Evolutionary conservation across 2,113 vertebrate species (phyloP).

Genomic region (Notechis scutatus): DNA sequence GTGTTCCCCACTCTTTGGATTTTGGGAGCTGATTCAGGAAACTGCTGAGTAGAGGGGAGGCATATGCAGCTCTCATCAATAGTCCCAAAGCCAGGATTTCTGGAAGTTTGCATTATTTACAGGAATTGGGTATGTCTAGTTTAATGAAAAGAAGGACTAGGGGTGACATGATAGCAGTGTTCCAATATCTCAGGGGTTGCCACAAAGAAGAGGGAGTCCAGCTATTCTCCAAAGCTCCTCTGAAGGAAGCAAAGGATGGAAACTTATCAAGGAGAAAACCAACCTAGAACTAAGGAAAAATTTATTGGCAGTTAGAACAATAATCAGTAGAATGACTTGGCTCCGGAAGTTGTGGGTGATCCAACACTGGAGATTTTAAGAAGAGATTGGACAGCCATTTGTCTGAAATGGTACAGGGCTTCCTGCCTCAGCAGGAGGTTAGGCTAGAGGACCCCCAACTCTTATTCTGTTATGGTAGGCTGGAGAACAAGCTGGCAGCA

Average conservation of each 20-base stretch:
- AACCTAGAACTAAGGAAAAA: too few species aligned
- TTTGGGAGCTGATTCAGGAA: neutral
- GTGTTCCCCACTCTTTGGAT: neutral
- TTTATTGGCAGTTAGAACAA: too few species aligned
- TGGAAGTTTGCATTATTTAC: neutral
- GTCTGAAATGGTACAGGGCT: neutral
- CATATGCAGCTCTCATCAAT: neutral
- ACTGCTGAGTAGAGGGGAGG: neutral
- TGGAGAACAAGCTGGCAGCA: neutral
- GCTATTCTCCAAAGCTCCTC: neutral
- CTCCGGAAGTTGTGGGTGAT: too few species aligned
- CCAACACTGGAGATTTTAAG: too few species aligned
- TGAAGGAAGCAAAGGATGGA: neutral
- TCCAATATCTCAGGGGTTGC: neutral
- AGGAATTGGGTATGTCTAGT: neutral
- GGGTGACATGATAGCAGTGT: neutral
- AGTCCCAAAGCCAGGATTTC: neutral
- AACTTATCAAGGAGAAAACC: too few species aligned
- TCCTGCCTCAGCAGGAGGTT: neutral
- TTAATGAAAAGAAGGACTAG: neutral
- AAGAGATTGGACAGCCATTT: too few species aligned
- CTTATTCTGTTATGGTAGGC: neutral
- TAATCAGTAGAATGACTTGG: too few species aligned
- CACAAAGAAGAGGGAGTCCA: neutral
- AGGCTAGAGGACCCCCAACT: neutral